A percentile compares a stretch with the other conserved stretches of the same genome.
These are phyloP conservation scores for Iguana delicatissima DNA, from an alignment of 2,797 vertebrate species.

Conservation along the genomic window DNA sequence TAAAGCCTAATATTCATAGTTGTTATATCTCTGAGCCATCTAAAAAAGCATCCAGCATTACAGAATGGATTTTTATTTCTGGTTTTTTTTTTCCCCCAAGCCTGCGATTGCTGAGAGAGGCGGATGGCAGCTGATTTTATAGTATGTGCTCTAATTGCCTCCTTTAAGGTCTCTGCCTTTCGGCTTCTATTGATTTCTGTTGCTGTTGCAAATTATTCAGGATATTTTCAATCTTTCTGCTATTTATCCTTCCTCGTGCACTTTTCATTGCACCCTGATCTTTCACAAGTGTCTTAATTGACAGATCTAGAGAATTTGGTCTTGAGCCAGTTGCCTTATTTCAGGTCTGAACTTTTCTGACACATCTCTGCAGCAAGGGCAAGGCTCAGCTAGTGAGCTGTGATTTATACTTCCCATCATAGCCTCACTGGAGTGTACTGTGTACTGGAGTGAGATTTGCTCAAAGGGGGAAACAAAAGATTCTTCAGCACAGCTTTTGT, in stretches of 20 bases:
- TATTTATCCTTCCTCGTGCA: neutral
- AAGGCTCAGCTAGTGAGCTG: neutral
- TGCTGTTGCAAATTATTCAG: constrained; percentile 23
- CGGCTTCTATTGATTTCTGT: constrained; percentile 23
- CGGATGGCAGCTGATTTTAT: neutral
- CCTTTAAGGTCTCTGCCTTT: neutral
- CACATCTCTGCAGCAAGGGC: constrained; percentile 7
- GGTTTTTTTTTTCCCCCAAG: neutral
- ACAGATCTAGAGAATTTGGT: neutral
- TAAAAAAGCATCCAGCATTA: neutral
- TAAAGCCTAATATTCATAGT: neutral
- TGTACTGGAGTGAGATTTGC: constrained; percentile 37
- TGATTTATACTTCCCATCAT: constrained; percentile 36
- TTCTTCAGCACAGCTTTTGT: neutral
- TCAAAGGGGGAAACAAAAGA: constrained; percentile 10
- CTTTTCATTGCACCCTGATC: constrained; percentile 1
- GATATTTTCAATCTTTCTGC: constrained; percentile 8
- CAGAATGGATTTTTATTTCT: neutral
- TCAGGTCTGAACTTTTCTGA: constrained; percentile 41
- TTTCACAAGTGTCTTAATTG: neutral
- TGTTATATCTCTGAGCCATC: neutral
- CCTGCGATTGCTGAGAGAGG: neutral
- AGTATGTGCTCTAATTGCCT: neutral
- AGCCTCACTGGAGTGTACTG: constrained; percentile 27
- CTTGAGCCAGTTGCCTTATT: constrained; percentile 16